Percentiles rank a stretch among this genome's conserved stretches.
Conservation (phyloP, 2,113 vertebrate genomes). For the Pardalotus punctatus region DNA sequence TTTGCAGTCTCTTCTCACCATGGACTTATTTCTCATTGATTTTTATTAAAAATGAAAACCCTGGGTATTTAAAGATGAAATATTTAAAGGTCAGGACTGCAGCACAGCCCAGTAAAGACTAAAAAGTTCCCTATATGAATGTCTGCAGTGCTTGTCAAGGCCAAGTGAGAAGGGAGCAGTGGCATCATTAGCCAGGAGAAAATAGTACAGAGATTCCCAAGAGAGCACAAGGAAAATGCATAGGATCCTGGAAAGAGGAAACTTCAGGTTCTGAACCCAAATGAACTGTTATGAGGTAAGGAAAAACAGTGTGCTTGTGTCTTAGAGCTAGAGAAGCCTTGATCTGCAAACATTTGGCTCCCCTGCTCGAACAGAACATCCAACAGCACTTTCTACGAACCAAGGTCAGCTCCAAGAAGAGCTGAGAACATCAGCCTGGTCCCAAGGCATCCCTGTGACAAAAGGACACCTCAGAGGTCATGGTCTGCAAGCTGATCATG, state of each 20-base stretch:
- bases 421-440: not conserved
- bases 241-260: not conserved
- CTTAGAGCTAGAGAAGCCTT: not conserved
- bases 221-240: not conserved
- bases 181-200: not conserved
- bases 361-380: not conserved
- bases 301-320: not conserved
- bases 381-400: not conserved
- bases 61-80: constrained; percentile 33
- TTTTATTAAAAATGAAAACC: constrained; percentile 48
- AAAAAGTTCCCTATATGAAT: not conserved
- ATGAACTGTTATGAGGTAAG: not conserved
- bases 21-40: constrained; percentile 20
- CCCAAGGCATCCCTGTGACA: too few relatives aligned
- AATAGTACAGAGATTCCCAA: not conserved
- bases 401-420: constrained; percentile 9
- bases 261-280: not conserved
- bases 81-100: constrained; percentile 55
- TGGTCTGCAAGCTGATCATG: not conserved
- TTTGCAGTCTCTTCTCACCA: constrained; percentile 11
- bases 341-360: not conserved
- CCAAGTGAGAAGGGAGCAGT: not conserved
- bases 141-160: not conserved
- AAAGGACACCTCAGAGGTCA: not conserved
- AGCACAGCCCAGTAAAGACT: not conserved